Conservation (phyloP, 2,113 vertebrate species). For the Columba janthina region DNA sequence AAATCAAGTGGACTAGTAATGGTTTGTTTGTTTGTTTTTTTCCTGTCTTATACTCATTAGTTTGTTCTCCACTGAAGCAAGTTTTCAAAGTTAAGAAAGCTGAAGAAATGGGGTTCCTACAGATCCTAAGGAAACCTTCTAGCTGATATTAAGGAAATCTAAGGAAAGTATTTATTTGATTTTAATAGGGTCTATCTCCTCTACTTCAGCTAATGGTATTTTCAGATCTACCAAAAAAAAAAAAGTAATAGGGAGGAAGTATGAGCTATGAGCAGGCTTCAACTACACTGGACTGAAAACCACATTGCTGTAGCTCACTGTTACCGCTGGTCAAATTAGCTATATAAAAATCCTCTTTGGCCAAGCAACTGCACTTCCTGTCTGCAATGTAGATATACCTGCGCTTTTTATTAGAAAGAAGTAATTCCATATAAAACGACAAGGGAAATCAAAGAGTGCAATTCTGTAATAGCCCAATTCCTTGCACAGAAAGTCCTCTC, state of each 20-base stretch:
- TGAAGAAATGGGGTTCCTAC: neutral
- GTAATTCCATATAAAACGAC: neutral
- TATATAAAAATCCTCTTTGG: neutral
- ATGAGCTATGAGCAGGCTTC: neutral
- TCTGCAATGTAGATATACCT: neutral
- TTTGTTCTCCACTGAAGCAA: neutral
- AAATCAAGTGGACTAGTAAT: neutral
- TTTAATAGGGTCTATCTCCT: neutral
- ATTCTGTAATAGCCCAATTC: neutral
- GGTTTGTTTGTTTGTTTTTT: neutral
- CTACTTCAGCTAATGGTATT: neutral
- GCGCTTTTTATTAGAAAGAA: neutral
- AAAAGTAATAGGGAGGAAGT: neutral
- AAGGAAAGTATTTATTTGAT: neutral
- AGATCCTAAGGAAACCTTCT: neutral
- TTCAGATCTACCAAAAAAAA: neutral
- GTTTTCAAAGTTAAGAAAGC: neutral
- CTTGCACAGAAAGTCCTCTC: neutral
- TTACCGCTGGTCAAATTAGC: neutral
- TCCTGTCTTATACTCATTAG: neutral
- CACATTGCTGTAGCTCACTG: neutral
- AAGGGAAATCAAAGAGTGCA: neutral
- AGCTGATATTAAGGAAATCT: neutral
- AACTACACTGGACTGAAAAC: neutral
- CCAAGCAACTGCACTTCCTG: neutral